Base-by-base conservation (phyloP, 2,113 vertebrate genomes). In the Sceloporus undulatus region DNA sequence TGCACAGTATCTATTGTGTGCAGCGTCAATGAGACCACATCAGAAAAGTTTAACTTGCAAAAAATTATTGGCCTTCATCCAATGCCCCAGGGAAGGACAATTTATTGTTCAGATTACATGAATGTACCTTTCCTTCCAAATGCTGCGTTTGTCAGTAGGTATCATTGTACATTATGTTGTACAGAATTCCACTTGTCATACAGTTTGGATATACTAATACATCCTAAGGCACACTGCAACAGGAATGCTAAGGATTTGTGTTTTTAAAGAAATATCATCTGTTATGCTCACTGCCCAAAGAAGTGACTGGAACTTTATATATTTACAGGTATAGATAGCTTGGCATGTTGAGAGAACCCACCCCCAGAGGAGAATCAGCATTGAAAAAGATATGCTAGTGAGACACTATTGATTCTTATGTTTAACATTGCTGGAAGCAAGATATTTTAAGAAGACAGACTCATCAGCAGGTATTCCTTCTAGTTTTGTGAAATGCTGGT, bases 11-110 rank as follows among this genome's bases (percentile, higher is more conserved):
- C 86, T 48, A 59, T 59, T 23, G 27, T 87, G 40, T 75, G 70
- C 38, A 82, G 52, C 82, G 82, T 76, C 56, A 82, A 66, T 82
- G 38, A 52, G 56, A n/a, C 18, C 71, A 65, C 29, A 9, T 68
- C 42, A 62, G 66, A 78, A 42, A 86, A 70, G 76, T 86, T 79
- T 65, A 87, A 87, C n/a, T 29, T 48, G 79, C 56, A 52, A 34
- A 34, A 38, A 75, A 75, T 79, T 66, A 16, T 54, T 77, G 84
- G 84, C 74, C 56, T 85, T 65, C 19, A 38, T 87, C 86, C 79
- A 87, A 19, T 48, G 38, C 79, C 21, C 27, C 34, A 48, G 70
- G 40, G 70, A 87, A 54, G 27, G 8, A 48, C 38, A 82, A 87
- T 52, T n/a, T 82, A 87, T 75, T 87, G 86, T 82, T 75, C 27